Evolutionary conservation across 2,888 invertebrate species (phyloP), one percentile per base, ranked within the genome.

Genomic region (Phrixothrix hirtus): DNA sequence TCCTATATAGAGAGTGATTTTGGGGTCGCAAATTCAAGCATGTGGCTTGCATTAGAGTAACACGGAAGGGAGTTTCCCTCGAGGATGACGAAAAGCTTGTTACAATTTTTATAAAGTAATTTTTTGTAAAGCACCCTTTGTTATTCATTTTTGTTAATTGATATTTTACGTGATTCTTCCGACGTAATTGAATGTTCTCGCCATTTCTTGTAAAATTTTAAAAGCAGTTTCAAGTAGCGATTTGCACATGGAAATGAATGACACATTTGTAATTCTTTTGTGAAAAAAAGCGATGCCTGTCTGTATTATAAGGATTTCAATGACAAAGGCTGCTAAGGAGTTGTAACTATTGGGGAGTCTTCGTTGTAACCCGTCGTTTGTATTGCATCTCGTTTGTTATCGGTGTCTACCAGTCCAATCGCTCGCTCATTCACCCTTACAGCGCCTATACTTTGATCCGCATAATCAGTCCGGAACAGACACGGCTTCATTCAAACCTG

Each of bases 351-450:
- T 43, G 55, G 48, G 48, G 47, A 54, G 51, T 53, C 57, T 44
- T 44, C 44, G 37, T 37, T 12, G 15, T 37, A 56, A 55, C 48
- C 25, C 41, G 30, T 32, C 54, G 58, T 55, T 60, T 63, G 58
- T 57, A 56, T 47, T 52, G 54, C 58, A 57, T 58, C 54, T 53
- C 57, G 57, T 60, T 65, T 62, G 65, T 65, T 65, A 65, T 65
- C 65, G 55, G 41, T 61, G 58, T 59, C 58, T 58, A 50, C 59
- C 65, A 65, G 63, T 47, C 62, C 65, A 61, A 64, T 65, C 64
- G 59, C 48, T 59, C 60, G 62, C 63, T 61, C 54, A 54, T 62
- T 60, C 57, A 49, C 51, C 54, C 50, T 45, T 36, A 50, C 49
- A 51, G 45, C 41, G 57, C 56, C 57, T 59, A 61, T 62, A 54